Percentiles rank a stretch among this genome's conserved stretches.
These are phyloP conservation scores for Ceratina australensis DNA, from an alignment of 1,140 invertebrate species.

Conservation along the genomic window DNA sequence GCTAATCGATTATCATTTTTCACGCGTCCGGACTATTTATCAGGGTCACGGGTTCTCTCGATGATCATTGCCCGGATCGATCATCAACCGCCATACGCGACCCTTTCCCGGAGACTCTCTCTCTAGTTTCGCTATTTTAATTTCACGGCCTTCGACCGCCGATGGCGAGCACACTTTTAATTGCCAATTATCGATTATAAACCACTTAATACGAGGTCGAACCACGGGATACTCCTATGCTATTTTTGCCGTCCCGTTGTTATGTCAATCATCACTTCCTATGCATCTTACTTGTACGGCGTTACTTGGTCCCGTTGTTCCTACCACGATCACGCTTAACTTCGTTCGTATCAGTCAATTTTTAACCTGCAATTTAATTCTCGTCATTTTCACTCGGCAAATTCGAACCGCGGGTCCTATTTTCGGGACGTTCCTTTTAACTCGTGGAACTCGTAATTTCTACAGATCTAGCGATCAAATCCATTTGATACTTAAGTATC, in stretches of 20 bases:
- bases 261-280: not conserved
- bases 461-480: too few relatives aligned
- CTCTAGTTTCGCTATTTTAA: constrained; percentile 30
- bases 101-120: not conserved
- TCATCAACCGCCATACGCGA: not conserved
- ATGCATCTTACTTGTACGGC: not conserved
- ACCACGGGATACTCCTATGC: constrained; percentile 6
- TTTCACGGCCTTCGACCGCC: constrained; percentile 25
- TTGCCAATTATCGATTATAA: constrained; percentile 51
- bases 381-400: not conserved
- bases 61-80: constrained; percentile 37
- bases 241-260: constrained; percentile 1
- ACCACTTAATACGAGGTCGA: constrained; percentile 40
- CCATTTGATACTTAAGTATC: too few relatives aligned
- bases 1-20: constrained; percentile 43
- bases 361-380: not conserved
- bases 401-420: not conserved
- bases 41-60: constrained; percentile 19
- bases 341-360: not conserved
- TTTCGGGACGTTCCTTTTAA: not conserved
- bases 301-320: not conserved
- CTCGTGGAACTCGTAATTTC: not conserved
- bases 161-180: constrained; percentile 43
- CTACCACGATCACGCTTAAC: not conserved
- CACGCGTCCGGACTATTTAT: constrained; percentile 26